phyloP scores from a whole-genome alignment of 2,888 invertebrate species.

The Eupithecia vulgata region DNA sequence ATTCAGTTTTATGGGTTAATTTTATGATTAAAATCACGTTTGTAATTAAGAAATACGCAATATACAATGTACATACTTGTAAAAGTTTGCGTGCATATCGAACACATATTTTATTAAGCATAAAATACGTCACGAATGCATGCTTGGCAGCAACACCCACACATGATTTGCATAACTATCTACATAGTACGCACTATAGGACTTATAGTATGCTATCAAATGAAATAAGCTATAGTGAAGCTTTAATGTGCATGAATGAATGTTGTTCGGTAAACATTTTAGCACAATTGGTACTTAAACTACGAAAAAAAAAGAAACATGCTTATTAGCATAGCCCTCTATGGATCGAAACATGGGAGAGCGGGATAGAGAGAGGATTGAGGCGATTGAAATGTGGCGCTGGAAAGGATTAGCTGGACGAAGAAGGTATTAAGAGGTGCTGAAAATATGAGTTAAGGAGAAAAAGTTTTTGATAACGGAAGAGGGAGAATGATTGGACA shows the following conservation, averaged over 20 bases:
- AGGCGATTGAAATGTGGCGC: too few species aligned
- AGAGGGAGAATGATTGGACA: too few species aligned
- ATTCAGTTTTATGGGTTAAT: background rate
- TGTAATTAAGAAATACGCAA: background rate
- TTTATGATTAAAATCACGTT: background rate
- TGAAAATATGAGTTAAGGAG: too few species aligned
- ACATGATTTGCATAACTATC: constrained; percentile 6
- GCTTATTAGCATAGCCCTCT: too few species aligned
- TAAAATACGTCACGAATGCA: constrained; percentile 7
- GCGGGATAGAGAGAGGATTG: too few species aligned
- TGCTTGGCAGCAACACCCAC: constrained; percentile 8
- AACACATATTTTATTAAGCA: constrained; percentile 3
- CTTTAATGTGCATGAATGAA: background rate
- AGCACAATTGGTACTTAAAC: background rate
- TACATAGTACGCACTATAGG: background rate
- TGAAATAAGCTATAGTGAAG: background rate
- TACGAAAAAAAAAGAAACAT: too few species aligned
- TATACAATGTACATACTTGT: background rate
- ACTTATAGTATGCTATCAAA: background rate
- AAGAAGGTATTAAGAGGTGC: too few species aligned
- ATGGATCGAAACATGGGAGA: too few species aligned
- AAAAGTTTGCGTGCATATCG: background rate
- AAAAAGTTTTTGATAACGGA: too few species aligned
- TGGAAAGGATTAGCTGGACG: too few species aligned
- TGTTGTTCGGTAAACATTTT: background rate